These are phyloP conservation scores for Eufriesea mexicana DNA, from an alignment of 1,140 invertebrate species.

Conservation along the genomic window DNA sequence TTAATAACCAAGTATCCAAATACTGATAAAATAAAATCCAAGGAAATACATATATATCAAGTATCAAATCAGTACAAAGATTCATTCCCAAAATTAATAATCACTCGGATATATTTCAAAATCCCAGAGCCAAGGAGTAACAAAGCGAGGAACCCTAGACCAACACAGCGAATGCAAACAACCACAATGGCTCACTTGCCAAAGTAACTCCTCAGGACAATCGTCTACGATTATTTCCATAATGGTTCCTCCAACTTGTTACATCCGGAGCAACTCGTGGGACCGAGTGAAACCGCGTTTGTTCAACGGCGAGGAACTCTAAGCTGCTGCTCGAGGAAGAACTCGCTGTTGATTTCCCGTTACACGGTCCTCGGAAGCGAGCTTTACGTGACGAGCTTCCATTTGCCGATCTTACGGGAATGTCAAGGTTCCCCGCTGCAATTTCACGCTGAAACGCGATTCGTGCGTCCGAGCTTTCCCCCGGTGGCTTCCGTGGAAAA, in stretches of 20 bases:
- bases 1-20: too few species aligned
- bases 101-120: too few species aligned
- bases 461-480: constrained; percentile 38
- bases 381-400: constrained; percentile 47
- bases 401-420: constrained; percentile 50
- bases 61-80: too few species aligned
- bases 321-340: background rate
- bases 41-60: too few species aligned
- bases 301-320: background rate
- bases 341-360: constrained; percentile 5
- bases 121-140: too few species aligned
- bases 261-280: background rate
- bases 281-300: background rate
- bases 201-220: background rate
- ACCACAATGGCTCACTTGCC: too few species aligned
- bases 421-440: constrained; percentile 52
- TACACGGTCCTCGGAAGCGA: constrained; percentile 17
- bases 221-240: background rate
- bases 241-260: background rate
- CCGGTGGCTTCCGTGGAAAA: background rate
- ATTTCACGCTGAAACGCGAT: constrained; percentile 48
- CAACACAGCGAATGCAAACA: too few species aligned
- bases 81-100: too few species aligned
- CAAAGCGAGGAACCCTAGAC: too few species aligned
- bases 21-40: too few species aligned